Base-by-base conservation (phyloP, 2,888 invertebrate genomes). In the Drosophila melanosoma region DNA sequence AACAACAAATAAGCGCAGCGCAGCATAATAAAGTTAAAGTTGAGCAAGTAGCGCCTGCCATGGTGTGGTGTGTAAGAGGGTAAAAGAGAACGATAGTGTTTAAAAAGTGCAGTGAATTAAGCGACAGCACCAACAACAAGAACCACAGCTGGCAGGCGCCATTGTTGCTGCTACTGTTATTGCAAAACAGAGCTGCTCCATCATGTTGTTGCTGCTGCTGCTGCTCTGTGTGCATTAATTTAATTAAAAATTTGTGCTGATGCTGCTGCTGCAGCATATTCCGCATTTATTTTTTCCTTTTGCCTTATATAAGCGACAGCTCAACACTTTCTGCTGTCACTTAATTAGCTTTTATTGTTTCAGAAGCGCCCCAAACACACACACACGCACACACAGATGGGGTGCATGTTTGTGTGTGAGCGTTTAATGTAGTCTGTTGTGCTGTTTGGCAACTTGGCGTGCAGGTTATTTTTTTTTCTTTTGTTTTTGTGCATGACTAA, bases 341-440 rank as follows among this genome's bases (percentile, higher is more conserved):
- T 80, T 80, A 80, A 80, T 80, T 80, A 80, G 69, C 58, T 80
- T 83, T 72, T 69, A 80, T 80, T 83, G 72, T 78, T 66, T 26
- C 60, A 36, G 42, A 40, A 35, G 36, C 36, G 20, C 26, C 10
- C 40, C 12, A 38, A 56, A 58, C 38, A 29, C 42, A 32, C 49
- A 42, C n/a, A 17, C 20, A 63, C 32, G 23, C 32, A 45, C 32
- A 23, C 36, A 29, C 23, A 51, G 3, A 63, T 38, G 8, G 7
- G n/a, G 11, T 32, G 33, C 26, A 29, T 58, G 53, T 53, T 29
- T 29, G 58, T 58, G 23, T 35, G 40, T 36, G 48, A 61, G 26
- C 20, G 48, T 54, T 52, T 70, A 48, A 64, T 79, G 79, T 61
- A 58, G 69, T 68, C 58, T 53, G 62, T 48, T 53, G 35, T 40